Evolutionary conservation across 2,888 invertebrate species (phyloP).

Genomic region (Dryococelus australis): DNA sequence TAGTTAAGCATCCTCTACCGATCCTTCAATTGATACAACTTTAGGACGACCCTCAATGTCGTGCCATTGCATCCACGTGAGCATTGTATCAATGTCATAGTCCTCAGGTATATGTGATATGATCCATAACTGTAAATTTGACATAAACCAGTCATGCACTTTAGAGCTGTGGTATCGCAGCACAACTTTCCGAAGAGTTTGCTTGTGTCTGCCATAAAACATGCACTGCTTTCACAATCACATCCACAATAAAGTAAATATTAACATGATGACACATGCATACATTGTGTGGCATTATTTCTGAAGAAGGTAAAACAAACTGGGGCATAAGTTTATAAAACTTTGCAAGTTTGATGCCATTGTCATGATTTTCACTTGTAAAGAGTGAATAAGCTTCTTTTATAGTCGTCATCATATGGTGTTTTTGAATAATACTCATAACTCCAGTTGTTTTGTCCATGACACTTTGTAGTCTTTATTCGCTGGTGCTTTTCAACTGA

Average conservation of each 20-base stretch:
- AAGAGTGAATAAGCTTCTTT: constrained; percentile 10
- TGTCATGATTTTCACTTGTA: background rate
- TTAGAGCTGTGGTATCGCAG: background rate
- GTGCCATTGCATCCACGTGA: background rate
- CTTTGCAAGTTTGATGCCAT: background rate
- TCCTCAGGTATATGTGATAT: background rate
- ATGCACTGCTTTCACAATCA: background rate
- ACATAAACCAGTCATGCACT: background rate
- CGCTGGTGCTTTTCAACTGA: background rate
- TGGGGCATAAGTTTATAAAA: background rate
- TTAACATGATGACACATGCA: background rate
- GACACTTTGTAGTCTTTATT: background rate
- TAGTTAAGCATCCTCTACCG: background rate
- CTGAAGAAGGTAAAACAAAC: constrained; percentile 2
- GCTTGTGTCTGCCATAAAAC: background rate
- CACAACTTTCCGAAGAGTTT: constrained; percentile 2
- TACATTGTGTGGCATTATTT: background rate
- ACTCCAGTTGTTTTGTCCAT: background rate
- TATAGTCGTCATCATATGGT: background rate
- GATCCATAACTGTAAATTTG: background rate
- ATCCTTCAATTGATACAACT: no score
- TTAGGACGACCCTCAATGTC: no score
- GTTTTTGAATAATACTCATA: background rate
- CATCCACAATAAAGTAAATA: background rate
- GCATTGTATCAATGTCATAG: background rate